Conservation (phyloP, 2,888 invertebrate genomes). For the Drosophila differens region DNA sequence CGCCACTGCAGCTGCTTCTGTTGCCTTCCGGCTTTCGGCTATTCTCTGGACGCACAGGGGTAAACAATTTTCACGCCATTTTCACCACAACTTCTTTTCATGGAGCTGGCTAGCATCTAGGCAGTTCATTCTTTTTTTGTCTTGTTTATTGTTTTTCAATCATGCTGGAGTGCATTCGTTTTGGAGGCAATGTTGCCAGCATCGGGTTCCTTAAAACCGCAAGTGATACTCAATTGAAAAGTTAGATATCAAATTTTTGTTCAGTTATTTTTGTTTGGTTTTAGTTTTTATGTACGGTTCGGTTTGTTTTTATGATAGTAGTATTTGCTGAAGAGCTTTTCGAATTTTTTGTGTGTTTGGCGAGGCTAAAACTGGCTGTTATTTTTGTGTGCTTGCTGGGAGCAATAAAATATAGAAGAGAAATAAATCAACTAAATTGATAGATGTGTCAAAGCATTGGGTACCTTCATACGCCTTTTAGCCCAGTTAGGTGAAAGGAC, state of each 20-base stretch:
- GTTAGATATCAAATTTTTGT: slow-evolving; percentile 47
- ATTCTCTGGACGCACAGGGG: slow-evolving; percentile 40
- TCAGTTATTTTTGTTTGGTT: slow-evolving; percentile 1
- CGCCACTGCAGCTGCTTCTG: slow-evolving; percentile 8
- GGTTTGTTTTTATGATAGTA: slow-evolving; percentile 3
- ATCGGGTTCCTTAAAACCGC: slow-evolving; percentile 59
- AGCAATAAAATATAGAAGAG: neutral
- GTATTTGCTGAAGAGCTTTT: slow-evolving; percentile 27
- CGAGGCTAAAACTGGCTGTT: neutral
- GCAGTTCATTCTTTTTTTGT: slow-evolving; percentile 12
- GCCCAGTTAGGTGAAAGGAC: slow-evolving; percentile 7
- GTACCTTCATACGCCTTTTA: neutral
- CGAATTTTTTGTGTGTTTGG: slow-evolving; percentile 13
- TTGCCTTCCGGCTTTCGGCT: slow-evolving; percentile 19
- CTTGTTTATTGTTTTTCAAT: slow-evolving; percentile 72
- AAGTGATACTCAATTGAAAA: slow-evolving; percentile 68
- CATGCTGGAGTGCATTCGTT: slow-evolving; percentile 57
- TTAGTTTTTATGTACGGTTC: neutral
- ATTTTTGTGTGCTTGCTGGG: slow-evolving; percentile 14
- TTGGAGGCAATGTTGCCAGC: slow-evolving; percentile 27
- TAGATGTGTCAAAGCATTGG: slow-evolving; percentile 26
- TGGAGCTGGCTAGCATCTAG: slow-evolving; percentile 16
- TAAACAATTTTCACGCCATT: slow-evolving; percentile 68
- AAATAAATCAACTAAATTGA: slow-evolving; percentile 31
- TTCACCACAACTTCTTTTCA: slow-evolving; percentile 53